Conservation (phyloP, 2,797 vertebrate genomes). For the Falco peregrinus region DNA sequence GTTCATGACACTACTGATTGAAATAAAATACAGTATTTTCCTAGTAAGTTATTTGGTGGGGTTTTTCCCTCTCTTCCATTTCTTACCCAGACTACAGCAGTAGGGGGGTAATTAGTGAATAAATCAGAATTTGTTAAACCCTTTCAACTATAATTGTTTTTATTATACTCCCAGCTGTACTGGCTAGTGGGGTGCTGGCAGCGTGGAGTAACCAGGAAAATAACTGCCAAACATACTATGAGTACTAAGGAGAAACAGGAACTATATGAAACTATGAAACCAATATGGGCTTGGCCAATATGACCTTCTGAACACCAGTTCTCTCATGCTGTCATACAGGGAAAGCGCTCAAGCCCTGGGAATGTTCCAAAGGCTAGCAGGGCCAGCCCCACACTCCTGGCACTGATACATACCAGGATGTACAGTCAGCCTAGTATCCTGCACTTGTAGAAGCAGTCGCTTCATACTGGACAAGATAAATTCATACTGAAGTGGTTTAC, state of each 20-base stretch:
- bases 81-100: not conserved
- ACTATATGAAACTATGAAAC: not conserved
- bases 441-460: not conserved
- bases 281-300: not conserved
- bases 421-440: not conserved
- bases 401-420: not conserved
- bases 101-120: not conserved
- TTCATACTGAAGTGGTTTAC: not conserved
- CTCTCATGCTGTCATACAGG: not conserved
- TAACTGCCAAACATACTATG: not conserved
- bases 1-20: not conserved
- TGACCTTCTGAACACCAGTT: not conserved
- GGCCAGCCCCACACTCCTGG: not conserved
- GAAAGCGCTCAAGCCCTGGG: not conserved
- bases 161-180: not conserved
- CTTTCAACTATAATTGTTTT: not conserved
- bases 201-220: not conserved
- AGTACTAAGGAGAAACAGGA: not conserved
- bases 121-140: not conserved
- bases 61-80: not conserved
- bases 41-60: not conserved
- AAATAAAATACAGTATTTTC: not conserved
- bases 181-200: not conserved
- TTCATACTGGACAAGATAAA: not conserved
- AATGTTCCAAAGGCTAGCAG: not conserved